These are phyloP conservation scores for Corydoras maculifer DNA, from an alignment of 2,113 vertebrate species.

Conservation along the genomic window DNA sequence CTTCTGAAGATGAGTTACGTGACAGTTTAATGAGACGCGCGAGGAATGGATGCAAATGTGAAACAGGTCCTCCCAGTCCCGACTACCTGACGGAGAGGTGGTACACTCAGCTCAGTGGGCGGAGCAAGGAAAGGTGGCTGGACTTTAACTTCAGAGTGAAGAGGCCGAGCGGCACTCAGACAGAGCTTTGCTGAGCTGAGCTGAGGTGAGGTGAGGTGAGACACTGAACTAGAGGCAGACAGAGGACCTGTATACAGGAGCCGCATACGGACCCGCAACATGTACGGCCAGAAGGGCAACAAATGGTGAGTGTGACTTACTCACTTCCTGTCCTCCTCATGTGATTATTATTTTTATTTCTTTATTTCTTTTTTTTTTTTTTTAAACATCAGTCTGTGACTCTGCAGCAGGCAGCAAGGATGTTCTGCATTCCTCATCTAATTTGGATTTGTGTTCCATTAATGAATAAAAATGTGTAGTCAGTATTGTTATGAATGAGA, in stretches of 20 bases:
- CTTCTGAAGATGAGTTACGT: neutral
- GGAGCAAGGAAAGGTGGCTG: slow-evolving; percentile 53
- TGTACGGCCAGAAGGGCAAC: slow-evolving; percentile 56
- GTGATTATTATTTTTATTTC: no score
- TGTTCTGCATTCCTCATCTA: no score
- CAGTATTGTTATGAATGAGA: no score
- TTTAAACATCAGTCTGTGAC: no score
- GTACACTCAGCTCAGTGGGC: slow-evolving; percentile 58
- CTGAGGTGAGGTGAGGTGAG: neutral
- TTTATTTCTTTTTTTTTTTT: no score
- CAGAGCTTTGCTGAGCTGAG: no score
- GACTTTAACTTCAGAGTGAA: slow-evolving; percentile 48
- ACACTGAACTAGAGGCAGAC: slow-evolving; percentile 15
- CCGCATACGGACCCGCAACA: slow-evolving; percentile 38
- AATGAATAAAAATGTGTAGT: no score
- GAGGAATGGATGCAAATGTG: slow-evolving; percentile 4
- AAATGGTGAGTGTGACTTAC: slow-evolving; percentile 56
- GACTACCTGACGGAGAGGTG: slow-evolving; percentile 34
- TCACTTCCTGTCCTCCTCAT: neutral
- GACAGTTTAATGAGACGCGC: neutral
- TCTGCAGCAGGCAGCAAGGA: no score
- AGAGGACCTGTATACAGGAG: slow-evolving; percentile 17
- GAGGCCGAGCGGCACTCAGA: slow-evolving; percentile 7
- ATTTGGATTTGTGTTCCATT: no score
- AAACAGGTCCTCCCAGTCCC: slow-evolving; percentile 67